These are phyloP conservation scores for Rhamphomyia laevipes DNA, from an alignment of 2,888 invertebrate genomes.

Conservation along the genomic window DNA sequence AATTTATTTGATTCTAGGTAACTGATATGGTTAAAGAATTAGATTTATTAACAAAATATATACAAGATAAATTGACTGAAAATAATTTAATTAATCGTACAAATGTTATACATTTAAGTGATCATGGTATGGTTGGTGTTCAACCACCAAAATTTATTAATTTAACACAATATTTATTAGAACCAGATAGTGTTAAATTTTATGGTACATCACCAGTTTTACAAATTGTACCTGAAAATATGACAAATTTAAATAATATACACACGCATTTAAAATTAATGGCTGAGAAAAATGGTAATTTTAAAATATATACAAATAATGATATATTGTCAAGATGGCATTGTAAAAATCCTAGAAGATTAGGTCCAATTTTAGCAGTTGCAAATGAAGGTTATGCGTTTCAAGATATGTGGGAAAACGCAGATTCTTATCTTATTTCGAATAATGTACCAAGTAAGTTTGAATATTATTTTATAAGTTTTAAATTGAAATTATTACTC, in stretches of 20 bases:
- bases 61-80: slow-evolving; percentile 42
- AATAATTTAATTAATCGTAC: slow-evolving; percentile 41
- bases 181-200: slow-evolving; percentile 36
- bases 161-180: slow-evolving; percentile 41
- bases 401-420: slow-evolving; percentile 40
- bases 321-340: slow-evolving; percentile 50
- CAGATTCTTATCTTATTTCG: slow-evolving; percentile 34
- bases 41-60: slow-evolving; percentile 45
- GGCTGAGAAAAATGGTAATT: slow-evolving; percentile 35
- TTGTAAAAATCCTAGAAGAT: slow-evolving; percentile 46
- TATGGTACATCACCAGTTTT: slow-evolving; percentile 46
- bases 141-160: slow-evolving; percentile 43
- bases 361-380: slow-evolving; percentile 49
- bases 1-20: slow-evolving; percentile 10
- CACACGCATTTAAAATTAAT: slow-evolving; percentile 40
- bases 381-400: slow-evolving; percentile 51
- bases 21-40: slow-evolving; percentile 37
- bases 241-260: slow-evolving; percentile 40
- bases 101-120: slow-evolving; percentile 57
- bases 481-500: too few species aligned
- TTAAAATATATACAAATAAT: slow-evolving; percentile 46
- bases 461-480: slow-evolving; percentile 3
- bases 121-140: slow-evolving; percentile 58
- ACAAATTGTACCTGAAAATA: slow-evolving; percentile 44
- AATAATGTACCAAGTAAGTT: slow-evolving; percentile 39